A percentile compares a stretch with the other conserved stretches of the same genome.
Conservation (phyloP, 2,113 vertebrate species). For the Microtus ochrogaster region DNA sequence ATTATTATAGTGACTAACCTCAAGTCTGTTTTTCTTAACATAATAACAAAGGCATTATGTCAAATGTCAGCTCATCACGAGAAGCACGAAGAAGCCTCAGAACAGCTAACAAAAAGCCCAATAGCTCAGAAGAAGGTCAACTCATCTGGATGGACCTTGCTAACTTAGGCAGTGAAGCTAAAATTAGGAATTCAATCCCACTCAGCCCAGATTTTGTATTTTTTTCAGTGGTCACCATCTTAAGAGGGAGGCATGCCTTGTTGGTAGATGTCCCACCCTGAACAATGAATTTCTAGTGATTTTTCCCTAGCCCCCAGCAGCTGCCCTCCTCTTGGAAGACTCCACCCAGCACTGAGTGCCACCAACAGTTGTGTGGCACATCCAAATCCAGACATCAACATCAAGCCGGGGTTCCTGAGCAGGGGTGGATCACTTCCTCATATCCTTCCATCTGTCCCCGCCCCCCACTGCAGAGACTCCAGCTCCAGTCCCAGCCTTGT, state of each 20-base stretch:
- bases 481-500: neutral
- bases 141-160: neutral
- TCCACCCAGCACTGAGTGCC: neutral
- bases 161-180: neutral
- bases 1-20: slow-evolving; percentile 20
- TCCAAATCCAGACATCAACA: neutral
- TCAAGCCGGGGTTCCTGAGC: neutral
- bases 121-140: neutral
- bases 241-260: slow-evolving; percentile 21
- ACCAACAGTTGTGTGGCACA: neutral
- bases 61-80: slow-evolving; percentile 1
- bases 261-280: neutral
- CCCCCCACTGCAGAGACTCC: neutral
- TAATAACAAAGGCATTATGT: neutral
- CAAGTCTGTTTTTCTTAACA: neutral
- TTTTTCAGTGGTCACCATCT: neutral
- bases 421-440: neutral
- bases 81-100: neutral
- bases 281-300: neutral
- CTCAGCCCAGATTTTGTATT: neutral
- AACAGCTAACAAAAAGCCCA: neutral
- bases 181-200: neutral
- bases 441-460: neutral
- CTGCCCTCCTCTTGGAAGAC: neutral
- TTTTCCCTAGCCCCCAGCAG: neutral